Base-by-base conservation (phyloP, 1,140 invertebrate genomes). In the Ips nitidus region DNA sequence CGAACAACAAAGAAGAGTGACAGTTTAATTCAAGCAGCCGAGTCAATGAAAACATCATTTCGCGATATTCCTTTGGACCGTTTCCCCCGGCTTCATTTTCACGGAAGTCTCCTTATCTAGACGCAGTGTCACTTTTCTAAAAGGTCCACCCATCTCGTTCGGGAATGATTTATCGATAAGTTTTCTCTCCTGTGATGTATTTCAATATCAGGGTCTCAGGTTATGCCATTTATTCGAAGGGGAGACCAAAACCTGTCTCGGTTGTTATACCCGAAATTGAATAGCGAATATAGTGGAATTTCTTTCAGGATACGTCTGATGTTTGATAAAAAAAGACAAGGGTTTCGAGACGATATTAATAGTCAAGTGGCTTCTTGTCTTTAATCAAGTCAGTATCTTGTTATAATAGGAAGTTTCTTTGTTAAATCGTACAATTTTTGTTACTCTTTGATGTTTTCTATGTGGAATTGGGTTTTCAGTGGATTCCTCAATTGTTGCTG, bases 81-180 rank as follows among this genome's bases (percentile, higher is more conserved):
- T 37, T 57, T 41, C 58, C 55, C 66, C 66, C 43, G 22, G 57
- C 57, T 53, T 68, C 66, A 53, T 68, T 59, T 68, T 61, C 66
- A 52, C 64, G 53, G 64, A 57, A 66, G 53, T 66, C 47, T 57
- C 43, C 66, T 60, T 68, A 68, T 68, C 66, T 68, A 56, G 66
- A 68, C 22, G 22, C 66, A 68, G 66, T 68, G 66, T 68, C 66
- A 68, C 66, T 68, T 68, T 68, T 43, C 66, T 68, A 60, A 68
- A 68, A 68, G 66, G 66, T 68, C 66, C 66, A 68, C 66, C 65
- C 66, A 68, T 68, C 66, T 60, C 58, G 66, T 68, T 68, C 57
- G 37, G 66, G 60, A 38, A 68, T 68, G 66, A 68, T 68, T 68
- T 68, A 68, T 68, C 66, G 66, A 68, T 59, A 68, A 68, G 66